These are phyloP conservation scores for Lagodon rhomboides DNA, from an alignment of 2,797 vertebrate genomes.

Conservation along the genomic window DNA sequence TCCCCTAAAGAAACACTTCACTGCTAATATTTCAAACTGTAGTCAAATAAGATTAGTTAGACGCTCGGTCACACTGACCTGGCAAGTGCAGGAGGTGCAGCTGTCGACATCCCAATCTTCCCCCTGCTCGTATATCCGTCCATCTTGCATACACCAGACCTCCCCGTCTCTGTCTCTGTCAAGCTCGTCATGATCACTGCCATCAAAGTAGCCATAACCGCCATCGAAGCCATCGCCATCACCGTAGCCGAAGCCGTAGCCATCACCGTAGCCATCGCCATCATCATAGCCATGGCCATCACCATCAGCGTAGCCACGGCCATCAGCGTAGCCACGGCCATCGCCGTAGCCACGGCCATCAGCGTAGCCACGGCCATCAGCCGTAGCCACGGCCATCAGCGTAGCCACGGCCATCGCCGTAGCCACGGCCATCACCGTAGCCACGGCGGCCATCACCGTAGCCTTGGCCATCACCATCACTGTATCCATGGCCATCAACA, in stretches of 20 bases:
- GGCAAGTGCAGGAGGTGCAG: slow-evolving; percentile 94
- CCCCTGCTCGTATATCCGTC: slow-evolving; percentile 91
- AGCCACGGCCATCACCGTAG: neutral
- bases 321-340: rapidly evolving
- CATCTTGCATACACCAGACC: slow-evolving; percentile 93
- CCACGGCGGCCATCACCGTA: neutral
- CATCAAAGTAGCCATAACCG: rapidly evolving
- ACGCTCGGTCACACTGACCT: slow-evolving; percentile 79
- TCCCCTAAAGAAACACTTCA: slow-evolving; percentile 4
- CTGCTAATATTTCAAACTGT: slow-evolving; percentile 6
- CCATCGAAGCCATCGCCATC: rapidly evolving
- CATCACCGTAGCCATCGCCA: neutral
- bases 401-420: rapidly evolving
- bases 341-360: neutral
- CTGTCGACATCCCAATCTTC: slow-evolving; percentile 96
- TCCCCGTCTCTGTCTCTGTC: slow-evolving; percentile 80
- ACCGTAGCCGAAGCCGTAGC: neutral
- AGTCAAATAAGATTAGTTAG: slow-evolving; percentile 22
- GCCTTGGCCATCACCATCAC: neutral
- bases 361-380: neutral
- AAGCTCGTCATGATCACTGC: slow-evolving; percentile 4
- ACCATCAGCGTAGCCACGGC: rapidly evolving
- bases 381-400: neutral
- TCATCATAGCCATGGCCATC: rapidly evolving
- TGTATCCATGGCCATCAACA: rapidly evolving